Evolutionary conservation across 2,888 invertebrate genomes (phyloP).

Genomic region (Caenorhabditis zanzibari): DNA sequence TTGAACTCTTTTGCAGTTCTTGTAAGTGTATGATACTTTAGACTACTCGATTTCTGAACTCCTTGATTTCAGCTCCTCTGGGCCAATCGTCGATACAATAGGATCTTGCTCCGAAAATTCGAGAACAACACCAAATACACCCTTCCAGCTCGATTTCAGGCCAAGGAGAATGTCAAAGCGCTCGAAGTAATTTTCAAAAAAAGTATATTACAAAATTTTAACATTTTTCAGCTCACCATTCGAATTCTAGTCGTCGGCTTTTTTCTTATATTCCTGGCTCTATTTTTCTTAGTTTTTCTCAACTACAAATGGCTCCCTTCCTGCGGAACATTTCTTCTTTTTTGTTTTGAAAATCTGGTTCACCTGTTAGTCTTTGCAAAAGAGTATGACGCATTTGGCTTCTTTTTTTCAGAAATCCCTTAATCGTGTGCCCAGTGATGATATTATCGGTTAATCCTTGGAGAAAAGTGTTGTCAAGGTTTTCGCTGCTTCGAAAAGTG

Average conservation of each 20-base stretch:
- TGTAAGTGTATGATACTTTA: slow-evolving; percentile 9
- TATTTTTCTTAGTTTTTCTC: background rate
- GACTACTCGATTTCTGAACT: too few relatives aligned
- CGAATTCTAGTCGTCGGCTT: slow-evolving; percentile 31
- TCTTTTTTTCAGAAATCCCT: slow-evolving; percentile 44
- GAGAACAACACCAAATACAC: slow-evolving; percentile 22
- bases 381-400: background rate
- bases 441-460: slow-evolving; percentile 40
- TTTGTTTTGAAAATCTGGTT: slow-evolving; percentile 23
- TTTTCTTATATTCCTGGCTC: slow-evolving; percentile 10
- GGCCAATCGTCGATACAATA: slow-evolving; percentile 20
- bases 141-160: slow-evolving; percentile 28
- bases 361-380: slow-evolving; percentile 30
- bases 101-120: slow-evolving; percentile 7
- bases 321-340: slow-evolving; percentile 10
- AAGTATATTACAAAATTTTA: too few relatives aligned
- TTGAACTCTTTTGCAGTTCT: slow-evolving; percentile 25
- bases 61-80: slow-evolving; percentile 28
- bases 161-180: slow-evolving; percentile 38
- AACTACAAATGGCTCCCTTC: slow-evolving; percentile 33
- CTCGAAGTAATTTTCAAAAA: slow-evolving; percentile 21
- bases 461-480: slow-evolving; percentile 13
- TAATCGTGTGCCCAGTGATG: slow-evolving; percentile 35
- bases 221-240: slow-evolving; percentile 29
- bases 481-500: slow-evolving; percentile 13